Evolutionary conservation across 2,888 invertebrate genomes (phyloP), one percentile per base, ranked within the genome.

Genomic region (Trissolcus brochymenae): DNA sequence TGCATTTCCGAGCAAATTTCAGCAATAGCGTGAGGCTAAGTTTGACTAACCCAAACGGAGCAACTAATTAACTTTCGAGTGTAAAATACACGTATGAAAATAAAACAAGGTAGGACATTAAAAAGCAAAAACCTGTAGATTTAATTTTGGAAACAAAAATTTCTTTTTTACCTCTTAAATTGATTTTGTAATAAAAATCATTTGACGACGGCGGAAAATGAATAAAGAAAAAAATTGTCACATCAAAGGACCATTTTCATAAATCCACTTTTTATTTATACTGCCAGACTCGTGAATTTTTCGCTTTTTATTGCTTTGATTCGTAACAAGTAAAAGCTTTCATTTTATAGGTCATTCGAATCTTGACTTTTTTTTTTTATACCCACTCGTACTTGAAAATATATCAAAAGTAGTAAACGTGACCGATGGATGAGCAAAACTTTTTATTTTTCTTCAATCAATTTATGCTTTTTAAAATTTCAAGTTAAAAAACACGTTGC

Each of bases 251-350:
- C 50, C 53, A 54, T 49, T 53, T 61, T 54, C 43, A 41, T 59
- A 4, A 19, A 14, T 54, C 40, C 11, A 16, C 50, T 55, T 57
- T 43, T 16, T 51, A 40, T 51, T 61, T 57, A 19, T 40, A 54
- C 4, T 46, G 16, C 60, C 60, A 54, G 43, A 19, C 3, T 14
- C 43, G 53, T 50, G 43, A 62, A 64, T 57, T 71, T 62, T 56
- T 43, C 25, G 29, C 56, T 41, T 56, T 56, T 71, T 61, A 65
- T 65, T 57, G 57, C 54, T 59, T 55, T 65, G 54, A 65, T 54
- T 73, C 66, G 43, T 55, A 61, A 73, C 73, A 66, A 60, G 55
- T 14, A 61, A 73, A 73, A 66, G 60, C 66, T 66, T 73, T 66
- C 51, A 60, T 59, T 59, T 65, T 50, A 50, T 54, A 43, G 21